These are phyloP conservation scores for Rachycentron canadum DNA, from an alignment of 2,797 vertebrate species.

Conservation along the genomic window DNA sequence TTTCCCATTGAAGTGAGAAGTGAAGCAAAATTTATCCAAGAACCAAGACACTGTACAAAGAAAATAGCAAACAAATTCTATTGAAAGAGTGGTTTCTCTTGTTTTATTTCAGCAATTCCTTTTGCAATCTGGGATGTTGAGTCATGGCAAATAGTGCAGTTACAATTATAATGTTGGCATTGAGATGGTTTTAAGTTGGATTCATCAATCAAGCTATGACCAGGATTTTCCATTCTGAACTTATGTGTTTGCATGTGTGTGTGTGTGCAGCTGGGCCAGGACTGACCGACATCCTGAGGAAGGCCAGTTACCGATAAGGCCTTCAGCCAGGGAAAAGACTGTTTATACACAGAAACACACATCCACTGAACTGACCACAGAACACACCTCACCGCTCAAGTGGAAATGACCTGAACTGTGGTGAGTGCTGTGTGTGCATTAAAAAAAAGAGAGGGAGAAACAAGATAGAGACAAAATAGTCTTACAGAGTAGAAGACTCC, in stretches of 20 bases:
- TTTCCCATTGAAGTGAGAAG: conserved; percentile 8
- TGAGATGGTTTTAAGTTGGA: conserved; percentile 24
- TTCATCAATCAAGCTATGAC: conserved; percentile 33
- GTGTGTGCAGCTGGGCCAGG: conserved; percentile 22
- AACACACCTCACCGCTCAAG: conserved; percentile 62
- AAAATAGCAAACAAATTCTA: neutral
- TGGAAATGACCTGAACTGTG: conserved; percentile 65
- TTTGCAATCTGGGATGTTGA: neutral
- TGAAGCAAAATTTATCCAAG: conserved; percentile 1
- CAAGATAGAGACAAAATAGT: neutral
- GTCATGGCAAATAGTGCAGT: neutral
- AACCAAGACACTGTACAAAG: neutral
- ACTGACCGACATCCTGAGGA: conserved; percentile 85
- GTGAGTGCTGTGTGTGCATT: conserved; percentile 13
- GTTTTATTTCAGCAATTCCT: neutral
- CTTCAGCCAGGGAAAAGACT: conserved; percentile 68
- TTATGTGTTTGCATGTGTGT: conserved; percentile 34
- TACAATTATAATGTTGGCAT: neutral
- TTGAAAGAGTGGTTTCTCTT: neutral
- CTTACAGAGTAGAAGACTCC: neutral
- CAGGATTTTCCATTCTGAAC: conserved; percentile 53
- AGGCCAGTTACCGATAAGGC: conserved; percentile 84
- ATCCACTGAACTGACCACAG: conserved; percentile 65
- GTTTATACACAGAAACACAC: conserved; percentile 78
- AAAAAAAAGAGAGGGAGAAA: neutral